Base-by-base conservation (phyloP, 1,140 invertebrate species). In the Luehdorfia chinensis region DNA sequence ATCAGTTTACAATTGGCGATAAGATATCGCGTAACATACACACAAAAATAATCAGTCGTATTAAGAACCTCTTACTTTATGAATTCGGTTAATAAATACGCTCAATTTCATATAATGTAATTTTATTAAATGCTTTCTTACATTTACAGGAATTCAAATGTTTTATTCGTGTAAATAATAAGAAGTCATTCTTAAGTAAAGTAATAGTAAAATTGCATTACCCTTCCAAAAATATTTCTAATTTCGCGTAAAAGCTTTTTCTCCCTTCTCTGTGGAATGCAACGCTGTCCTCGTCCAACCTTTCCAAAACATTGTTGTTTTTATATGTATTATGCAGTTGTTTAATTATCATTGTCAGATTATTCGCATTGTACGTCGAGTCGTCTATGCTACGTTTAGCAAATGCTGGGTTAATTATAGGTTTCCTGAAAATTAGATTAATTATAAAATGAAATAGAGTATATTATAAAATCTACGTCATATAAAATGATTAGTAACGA, bases 191-290 rank as follows among this genome's bases (percentile, higher is more conserved):
- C n/a, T n/a, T n/a, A n/a, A n/a, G n/a, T n/a, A n/a, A n/a, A n/a
- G n/a, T n/a, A n/a, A n/a, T n/a, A n/a, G n/a, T n/a, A n/a, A n/a
- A n/a, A n/a, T n/a, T n/a, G n/a, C n/a, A 83, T 90, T 74, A 92
- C 91, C 88, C 87, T 48, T 88, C 71, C 11, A 91, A 74, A 58
- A 91, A 87, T 47, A 80, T 89, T 69, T 91, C 89, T 18, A 92
- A 75, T 60, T 91, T 90, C 8, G 67, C 67, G 60, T 91, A 92
- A 14, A 91, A 68, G 8, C 75, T 72, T 43, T 88, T 83, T 27
- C 90, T 78, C 7, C 87, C 89, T 13, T 71, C 69, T 46, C 90
- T 84, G 59, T 91, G 90, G 48, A 90, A 87, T 14, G 88, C 72
- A 19, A 76, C 57, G 18, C 53, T 69, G n/a, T 75, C 68, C 31